Evolutionary conservation across 2,888 invertebrate species (phyloP), one percentile per base, ranked within the genome.

Genomic region (Clunio marinus): DNA sequence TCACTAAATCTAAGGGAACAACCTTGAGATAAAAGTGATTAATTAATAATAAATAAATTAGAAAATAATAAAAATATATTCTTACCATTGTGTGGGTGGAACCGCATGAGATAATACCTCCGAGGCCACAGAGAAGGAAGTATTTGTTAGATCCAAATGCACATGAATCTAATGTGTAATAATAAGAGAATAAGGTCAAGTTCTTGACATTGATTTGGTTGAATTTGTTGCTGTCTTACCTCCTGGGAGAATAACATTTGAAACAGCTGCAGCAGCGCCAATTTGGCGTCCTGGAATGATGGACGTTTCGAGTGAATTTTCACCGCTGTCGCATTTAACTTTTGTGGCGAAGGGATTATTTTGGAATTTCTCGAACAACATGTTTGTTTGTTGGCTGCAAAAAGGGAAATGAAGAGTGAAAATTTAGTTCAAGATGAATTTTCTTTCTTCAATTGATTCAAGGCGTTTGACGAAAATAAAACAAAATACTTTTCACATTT

Each of bases 1-100:
- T 96, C 57, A 96, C 93, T 80, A 96, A 83, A 84, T 98, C 98
- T 72, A 98, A 84, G 2, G 98, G 98, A 15, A 96, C 96, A 66
- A 98, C 63, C 63, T 63, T 7, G 24, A 28, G n/a, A 27, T 86
- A 73, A 91, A 28, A 95, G n/a, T 96, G 73, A 93, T 80, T 75
- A 95, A 95, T 82, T 89, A 85, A 17, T 27, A 46, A 25, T n/a
- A 1, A 22, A 45, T 59, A 13, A n/a, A 51, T 24, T 62, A 35
- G n/a, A 55, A 22, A 5, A 35, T 35, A n/a, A 20, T 60, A 8
- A n/a, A n/a, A n/a, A n/a, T n/a, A n/a, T n/a, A n/a, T n/a, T n/a
- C 17, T 46, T 22, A 66, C 79, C 78, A 79, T 78, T n/a, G 79
- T 79, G 70, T 79, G 79, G 35, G 79, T 79, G 20, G 74, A 73